A percentile compares a stretch with the other conserved stretches of the same genome.
Evolutionary conservation across 2,888 invertebrate genomes (phyloP).

Genomic region (Hedychridium roseum): DNA sequence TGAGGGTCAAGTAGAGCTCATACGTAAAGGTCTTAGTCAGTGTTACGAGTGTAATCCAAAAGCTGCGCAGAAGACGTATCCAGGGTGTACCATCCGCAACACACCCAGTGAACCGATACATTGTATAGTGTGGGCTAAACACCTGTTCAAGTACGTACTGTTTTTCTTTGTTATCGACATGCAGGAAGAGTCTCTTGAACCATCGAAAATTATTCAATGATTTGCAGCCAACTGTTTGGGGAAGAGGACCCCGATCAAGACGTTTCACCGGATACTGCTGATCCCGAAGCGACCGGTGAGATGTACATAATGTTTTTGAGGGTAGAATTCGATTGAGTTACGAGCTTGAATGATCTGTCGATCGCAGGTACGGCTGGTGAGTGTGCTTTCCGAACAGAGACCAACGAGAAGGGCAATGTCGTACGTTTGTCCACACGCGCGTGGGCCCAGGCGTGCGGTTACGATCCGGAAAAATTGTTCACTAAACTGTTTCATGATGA

Average conservation of each 20-base stretch:
- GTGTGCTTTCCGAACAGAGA: constrained; percentile 67
- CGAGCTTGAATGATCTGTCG: neutral
- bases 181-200: neutral
- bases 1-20: constrained; percentile 92
- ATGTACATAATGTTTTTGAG: neutral
- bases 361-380: constrained; percentile 67
- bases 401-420: constrained; percentile 67
- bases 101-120: constrained; percentile 99
- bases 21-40: constrained; percentile 86
- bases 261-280: constrained; percentile 96
- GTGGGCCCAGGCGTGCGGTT: constrained; percentile 87
- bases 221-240: constrained; percentile 89
- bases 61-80: constrained; percentile 89
- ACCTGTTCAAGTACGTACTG: constrained; percentile 89
- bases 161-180: too few relatives aligned
- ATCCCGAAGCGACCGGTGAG: constrained; percentile 86
- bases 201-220: neutral
- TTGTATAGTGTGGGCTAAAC: constrained; percentile 99
- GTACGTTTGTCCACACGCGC: constrained; percentile 75
- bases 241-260: constrained; percentile 97
- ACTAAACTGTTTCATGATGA: constrained; percentile 94
- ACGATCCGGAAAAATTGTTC: constrained; percentile 86
- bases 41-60: constrained; percentile 98
- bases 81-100: constrained; percentile 98
- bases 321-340: neutral